Percentiles rank a stretch among this genome's conserved stretches.
Conservation (phyloP, 2,113 vertebrate genomes). For the Raja brachyura region DNA sequence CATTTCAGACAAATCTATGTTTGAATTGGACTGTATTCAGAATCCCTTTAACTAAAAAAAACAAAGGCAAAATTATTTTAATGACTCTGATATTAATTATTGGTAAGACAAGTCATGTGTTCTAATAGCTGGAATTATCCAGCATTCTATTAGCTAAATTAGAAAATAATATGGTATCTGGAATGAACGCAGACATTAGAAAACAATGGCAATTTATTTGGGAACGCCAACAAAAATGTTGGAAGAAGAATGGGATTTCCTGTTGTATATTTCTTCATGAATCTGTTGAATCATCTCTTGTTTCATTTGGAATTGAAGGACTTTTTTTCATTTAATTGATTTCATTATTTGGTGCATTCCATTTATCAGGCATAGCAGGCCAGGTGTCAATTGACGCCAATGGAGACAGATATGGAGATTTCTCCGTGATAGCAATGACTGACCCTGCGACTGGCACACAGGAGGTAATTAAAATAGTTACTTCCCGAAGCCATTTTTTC, state of each 20-base stretch:
- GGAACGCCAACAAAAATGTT: constrained; percentile 67
- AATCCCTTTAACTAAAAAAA: constrained; percentile 31
- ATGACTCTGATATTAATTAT: constrained; percentile 21
- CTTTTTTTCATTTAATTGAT: constrained; percentile 55
- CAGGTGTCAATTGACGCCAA: constrained; percentile 88
- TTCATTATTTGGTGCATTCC: constrained; percentile 54
- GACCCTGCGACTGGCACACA: constrained; percentile 74
- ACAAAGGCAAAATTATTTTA: constrained; percentile 32
- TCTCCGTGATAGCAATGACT: constrained; percentile 89
- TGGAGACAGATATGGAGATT: constrained; percentile 87
- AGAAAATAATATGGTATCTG: constrained; percentile 2
- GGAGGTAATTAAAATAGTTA: constrained; percentile 64
- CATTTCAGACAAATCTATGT: constrained; percentile 36
- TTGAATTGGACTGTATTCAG: constrained; percentile 35
- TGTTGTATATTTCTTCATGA: constrained; percentile 61
- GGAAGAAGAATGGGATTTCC: constrained; percentile 67
- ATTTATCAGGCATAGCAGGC: constrained; percentile 80
- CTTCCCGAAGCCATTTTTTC: background rate
- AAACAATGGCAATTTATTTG: constrained; percentile 69
- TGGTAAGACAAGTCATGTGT: background rate
- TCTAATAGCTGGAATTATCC: constrained; percentile 33
- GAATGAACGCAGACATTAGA: constrained; percentile 30
- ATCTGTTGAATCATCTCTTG: constrained; percentile 57
- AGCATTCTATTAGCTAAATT: background rate
- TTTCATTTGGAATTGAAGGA: constrained; percentile 58